Evolutionary conservation across 2,797 vertebrate genomes (phyloP).

Genomic region (Tokudaia muenninki): DNA sequence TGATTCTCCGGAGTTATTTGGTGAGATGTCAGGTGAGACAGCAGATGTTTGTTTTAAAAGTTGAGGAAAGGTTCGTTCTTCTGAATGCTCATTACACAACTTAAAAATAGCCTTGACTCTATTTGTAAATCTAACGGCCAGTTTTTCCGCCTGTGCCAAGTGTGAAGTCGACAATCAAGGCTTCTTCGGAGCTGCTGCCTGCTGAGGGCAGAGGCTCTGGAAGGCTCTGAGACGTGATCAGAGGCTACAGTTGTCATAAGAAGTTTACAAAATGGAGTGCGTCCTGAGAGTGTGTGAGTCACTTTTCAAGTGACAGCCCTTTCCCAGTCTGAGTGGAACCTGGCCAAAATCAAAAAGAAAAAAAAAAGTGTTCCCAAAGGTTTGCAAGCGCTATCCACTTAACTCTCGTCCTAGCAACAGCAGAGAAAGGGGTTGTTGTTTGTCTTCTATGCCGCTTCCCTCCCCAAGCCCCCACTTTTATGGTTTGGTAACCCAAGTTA

Average conservation of each 20-base stretch:
- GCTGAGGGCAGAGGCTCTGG: neutral
- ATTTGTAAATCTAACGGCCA: conserved; percentile 75
- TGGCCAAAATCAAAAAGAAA: neutral
- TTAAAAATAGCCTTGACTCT: conserved; percentile 80
- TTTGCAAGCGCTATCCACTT: conserved; percentile 66
- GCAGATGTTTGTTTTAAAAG: conserved; percentile 75
- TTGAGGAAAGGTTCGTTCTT: conserved; percentile 78
- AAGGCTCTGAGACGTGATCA: neutral
- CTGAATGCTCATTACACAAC: conserved; percentile 77
- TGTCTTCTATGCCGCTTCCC: neutral
- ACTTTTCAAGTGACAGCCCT: neutral
- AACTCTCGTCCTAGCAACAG: conserved; percentile 45
- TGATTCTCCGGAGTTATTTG: conserved; percentile 20
- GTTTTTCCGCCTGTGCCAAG: conserved; percentile 71
- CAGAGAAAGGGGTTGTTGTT: conserved; percentile 44
- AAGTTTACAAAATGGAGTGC: neutral
- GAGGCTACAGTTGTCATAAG: conserved; percentile 14
- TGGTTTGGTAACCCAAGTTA: conserved; percentile 23
- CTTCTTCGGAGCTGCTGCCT: conserved; percentile 61
- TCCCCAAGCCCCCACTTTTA: neutral
- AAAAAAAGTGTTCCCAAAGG: neutral
- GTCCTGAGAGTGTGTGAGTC: neutral
- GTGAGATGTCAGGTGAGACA: conserved; percentile 69
- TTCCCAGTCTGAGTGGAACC: neutral
- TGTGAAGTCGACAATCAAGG: conserved; percentile 66